Evolutionary conservation across 2,113 vertebrate species (phyloP).

Genomic region (Raja brachyura): DNA sequence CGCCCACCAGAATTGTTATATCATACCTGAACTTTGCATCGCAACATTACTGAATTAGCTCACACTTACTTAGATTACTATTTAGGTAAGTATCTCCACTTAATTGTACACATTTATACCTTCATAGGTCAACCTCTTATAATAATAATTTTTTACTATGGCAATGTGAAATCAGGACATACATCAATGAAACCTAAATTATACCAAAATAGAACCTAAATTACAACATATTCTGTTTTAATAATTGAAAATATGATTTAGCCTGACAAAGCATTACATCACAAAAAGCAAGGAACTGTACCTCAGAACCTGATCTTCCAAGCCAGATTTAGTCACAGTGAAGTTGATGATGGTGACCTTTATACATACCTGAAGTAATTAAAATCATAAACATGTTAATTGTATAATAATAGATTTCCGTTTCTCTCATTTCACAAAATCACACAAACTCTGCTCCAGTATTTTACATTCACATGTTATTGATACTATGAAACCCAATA

Average conservation of each 20-base stretch:
- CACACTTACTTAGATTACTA: background rate
- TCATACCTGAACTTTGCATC: background rate
- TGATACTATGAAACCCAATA: background rate
- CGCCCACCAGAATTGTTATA: too few relatives aligned
- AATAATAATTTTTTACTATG: background rate
- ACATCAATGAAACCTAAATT: background rate
- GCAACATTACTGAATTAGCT: background rate
- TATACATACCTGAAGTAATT: conserved; percentile 69
- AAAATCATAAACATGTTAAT: background rate
- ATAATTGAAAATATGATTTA: conserved; percentile 6
- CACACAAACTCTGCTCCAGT: background rate
- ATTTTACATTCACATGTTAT: background rate
- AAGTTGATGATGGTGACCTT: conserved; percentile 87
- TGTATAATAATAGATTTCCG: background rate
- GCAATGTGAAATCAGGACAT: background rate
- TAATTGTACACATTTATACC: background rate
- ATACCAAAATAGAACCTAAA: background rate
- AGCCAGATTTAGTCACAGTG: conserved; percentile 75
- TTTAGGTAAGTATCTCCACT: background rate
- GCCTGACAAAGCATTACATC: background rate
- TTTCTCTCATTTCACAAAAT: background rate
- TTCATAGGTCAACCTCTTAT: background rate
- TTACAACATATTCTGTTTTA: background rate
- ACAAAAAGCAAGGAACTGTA: conserved; percentile 44
- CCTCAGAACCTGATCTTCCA: conserved; percentile 80